Evolutionary conservation across 2,888 invertebrate genomes (phyloP).

Genomic region (Serripes groenlandicus): DNA sequence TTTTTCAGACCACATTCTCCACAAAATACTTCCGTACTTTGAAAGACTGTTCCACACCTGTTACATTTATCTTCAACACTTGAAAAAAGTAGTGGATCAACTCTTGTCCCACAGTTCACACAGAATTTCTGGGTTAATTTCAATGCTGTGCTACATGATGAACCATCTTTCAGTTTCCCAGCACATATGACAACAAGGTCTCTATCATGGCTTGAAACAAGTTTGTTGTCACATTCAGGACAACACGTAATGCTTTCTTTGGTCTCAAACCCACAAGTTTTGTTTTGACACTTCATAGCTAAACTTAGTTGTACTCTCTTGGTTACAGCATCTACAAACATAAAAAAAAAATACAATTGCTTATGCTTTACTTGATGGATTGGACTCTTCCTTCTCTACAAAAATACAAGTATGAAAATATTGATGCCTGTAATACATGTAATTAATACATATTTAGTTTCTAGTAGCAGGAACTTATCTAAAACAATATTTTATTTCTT

Average conservation of each 20-base stretch:
- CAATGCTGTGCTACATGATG: constrained; percentile 37
- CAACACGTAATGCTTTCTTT: constrained; percentile 30
- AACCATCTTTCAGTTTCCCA: constrained; percentile 33
- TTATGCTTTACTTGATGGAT: too few species aligned
- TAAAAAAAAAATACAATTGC: too few species aligned
- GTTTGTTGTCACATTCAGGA: constrained; percentile 44
- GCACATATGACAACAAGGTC: constrained; percentile 32
- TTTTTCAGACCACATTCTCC: constrained; percentile 5
- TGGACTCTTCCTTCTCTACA: too few species aligned
- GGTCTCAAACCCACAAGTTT: constrained; percentile 26
- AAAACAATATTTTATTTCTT: too few species aligned
- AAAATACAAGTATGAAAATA: too few species aligned
- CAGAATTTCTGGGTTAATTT: constrained; percentile 33
- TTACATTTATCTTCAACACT: neutral
- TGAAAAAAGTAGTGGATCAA: constrained; percentile 29
- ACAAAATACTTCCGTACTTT: constrained; percentile 20
- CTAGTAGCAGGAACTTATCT: too few species aligned
- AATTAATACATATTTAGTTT: too few species aligned
- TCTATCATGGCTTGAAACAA: constrained; percentile 13
- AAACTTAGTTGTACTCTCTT: too few species aligned
- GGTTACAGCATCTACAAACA: too few species aligned
- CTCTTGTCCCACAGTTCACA: constrained; percentile 39
- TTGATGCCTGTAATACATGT: too few species aligned
- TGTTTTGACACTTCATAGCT: constrained; percentile 49
- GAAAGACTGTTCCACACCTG: constrained; percentile 8